phyloP scores from a whole-genome alignment of 2,888 invertebrate species.

The Phrixothrix hirtus region DNA sequence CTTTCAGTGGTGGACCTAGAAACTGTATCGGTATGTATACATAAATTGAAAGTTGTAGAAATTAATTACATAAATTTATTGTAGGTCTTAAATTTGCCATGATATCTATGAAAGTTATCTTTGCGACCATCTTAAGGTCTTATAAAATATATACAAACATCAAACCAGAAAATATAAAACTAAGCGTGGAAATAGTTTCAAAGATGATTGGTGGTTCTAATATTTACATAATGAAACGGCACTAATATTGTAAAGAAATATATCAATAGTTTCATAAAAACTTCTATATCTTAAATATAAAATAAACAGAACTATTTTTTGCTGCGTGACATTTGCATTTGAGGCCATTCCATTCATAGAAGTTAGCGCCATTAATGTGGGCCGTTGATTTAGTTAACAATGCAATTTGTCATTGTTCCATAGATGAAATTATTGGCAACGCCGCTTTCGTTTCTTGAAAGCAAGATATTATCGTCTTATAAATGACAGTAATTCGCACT shows the following conservation, averaged over 20 bases:
- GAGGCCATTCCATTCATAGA: constrained; percentile 19
- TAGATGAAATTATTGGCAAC: constrained; percentile 5
- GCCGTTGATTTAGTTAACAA: constrained; percentile 10
- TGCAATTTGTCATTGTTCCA: constrained; percentile 27
- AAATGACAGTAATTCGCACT: too few species aligned
- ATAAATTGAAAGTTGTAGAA: background rate
- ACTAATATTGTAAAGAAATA: constrained; percentile 2
- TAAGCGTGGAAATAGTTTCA: constrained; percentile 40
- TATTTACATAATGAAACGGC: constrained; percentile 31
- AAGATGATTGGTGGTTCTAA: constrained; percentile 44
- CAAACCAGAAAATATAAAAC: constrained; percentile 39
- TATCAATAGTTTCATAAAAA: background rate
- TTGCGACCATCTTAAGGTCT: constrained; percentile 47
- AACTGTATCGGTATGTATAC: constrained; percentile 58
- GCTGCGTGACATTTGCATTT: constrained; percentile 23
- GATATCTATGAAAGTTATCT: constrained; percentile 6
- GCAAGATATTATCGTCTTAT: too few species aligned
- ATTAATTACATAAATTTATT: background rate
- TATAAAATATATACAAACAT: constrained; percentile 40
- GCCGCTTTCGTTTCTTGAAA: too few species aligned
- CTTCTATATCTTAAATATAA: background rate
- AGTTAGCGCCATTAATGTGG: constrained; percentile 23
- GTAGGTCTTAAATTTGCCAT: constrained; percentile 12
- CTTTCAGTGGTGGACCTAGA: constrained; percentile 58
- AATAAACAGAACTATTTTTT: constrained; percentile 5